Evolutionary conservation across 2,113 vertebrate species (phyloP), one percentile per base, ranked within the genome.

Genomic region (Psilopsiagon aymara): DNA sequence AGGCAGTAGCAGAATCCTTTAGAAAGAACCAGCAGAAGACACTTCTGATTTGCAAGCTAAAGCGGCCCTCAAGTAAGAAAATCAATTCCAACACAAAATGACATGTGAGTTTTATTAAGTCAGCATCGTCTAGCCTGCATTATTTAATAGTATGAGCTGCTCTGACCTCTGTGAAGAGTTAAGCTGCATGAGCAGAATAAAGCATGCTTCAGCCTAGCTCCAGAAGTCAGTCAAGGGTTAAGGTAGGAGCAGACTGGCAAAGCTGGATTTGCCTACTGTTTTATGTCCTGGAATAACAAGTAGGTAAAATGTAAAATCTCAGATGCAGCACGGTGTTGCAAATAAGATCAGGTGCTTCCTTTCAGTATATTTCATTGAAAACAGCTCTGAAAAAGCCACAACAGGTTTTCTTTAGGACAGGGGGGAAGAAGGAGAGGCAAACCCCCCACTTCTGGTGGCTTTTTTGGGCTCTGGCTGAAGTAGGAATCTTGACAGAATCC

Each of bases 101-200:
- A 97, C 97, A 97, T 86, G 92, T 97, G 69, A 39, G 95, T 95
- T 98, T 97, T 97, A 98, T 98, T 94, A 97, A 97, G 97, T 97
- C 97, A 96, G 96, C 88, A 41, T 95, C 25, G 95, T 97, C 92
- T 94, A 93, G 95, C 94, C 96, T 97, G 94, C 93, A 90, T 97
- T 98, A 98, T 98, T 98, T 98, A 97, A 98, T 91, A 97, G 95
- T 31, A 53, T 63, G 89, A 86, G 96, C 84, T 93, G 39, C 27
- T 33, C 41, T 94, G 96, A 98, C 95, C 96, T 97, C 95, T 86
- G 59, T 9, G 78, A 98, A 97, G 96, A 97, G 95, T 97, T 97
- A 98, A 97, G 85, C 94, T 94, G 84, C 96, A 94, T 18, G 85
- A 96, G 92, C 57, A 46, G 92, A 94, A 90, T 90, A 78, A 96